Evolutionary conservation across 2,797 vertebrate species (phyloP).

Genomic region (Syngnathus acus): DNA sequence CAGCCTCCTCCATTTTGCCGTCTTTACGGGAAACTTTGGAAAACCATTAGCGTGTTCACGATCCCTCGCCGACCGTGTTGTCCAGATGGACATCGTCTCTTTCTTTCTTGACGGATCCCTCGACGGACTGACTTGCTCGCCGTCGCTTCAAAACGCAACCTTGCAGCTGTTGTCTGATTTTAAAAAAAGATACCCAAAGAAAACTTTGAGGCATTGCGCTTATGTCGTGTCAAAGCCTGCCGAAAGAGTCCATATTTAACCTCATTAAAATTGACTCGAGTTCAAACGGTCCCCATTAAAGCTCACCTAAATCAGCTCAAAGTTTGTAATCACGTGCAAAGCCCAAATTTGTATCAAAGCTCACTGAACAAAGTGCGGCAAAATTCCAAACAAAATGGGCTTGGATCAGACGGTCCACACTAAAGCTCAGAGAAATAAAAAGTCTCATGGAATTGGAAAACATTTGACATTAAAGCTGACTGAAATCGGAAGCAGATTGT

Average conservation of each 20-base stretch:
- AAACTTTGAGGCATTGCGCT: too few species aligned
- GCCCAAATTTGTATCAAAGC: too few species aligned
- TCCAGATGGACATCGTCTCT: conserved; percentile 53
- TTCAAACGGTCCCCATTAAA: neutral
- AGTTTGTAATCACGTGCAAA: too few species aligned
- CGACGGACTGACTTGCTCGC: conserved; percentile 18
- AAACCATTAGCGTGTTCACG: conserved; percentile 50
- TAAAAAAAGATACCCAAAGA: too few species aligned
- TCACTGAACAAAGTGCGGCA: too few species aligned
- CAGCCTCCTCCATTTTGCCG: conserved; percentile 48
- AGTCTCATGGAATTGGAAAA: neutral
- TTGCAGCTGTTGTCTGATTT: conserved; percentile 26
- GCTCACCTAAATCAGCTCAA: too few species aligned
- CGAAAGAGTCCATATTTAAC: neutral
- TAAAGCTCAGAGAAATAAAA: neutral
- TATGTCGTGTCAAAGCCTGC: too few species aligned
- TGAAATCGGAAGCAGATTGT: neutral
- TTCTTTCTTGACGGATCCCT: conserved; percentile 39
- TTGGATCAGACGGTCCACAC: neutral
- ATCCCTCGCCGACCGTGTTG: conserved; percentile 19
- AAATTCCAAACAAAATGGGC: too few species aligned
- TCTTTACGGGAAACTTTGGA: conserved; percentile 55
- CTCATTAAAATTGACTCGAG: neutral
- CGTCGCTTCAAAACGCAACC: conserved; percentile 26
- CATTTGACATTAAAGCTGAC: neutral